Base-by-base conservation (phyloP, 2,888 invertebrate genomes). In the Trichopoda pennipes region DNA sequence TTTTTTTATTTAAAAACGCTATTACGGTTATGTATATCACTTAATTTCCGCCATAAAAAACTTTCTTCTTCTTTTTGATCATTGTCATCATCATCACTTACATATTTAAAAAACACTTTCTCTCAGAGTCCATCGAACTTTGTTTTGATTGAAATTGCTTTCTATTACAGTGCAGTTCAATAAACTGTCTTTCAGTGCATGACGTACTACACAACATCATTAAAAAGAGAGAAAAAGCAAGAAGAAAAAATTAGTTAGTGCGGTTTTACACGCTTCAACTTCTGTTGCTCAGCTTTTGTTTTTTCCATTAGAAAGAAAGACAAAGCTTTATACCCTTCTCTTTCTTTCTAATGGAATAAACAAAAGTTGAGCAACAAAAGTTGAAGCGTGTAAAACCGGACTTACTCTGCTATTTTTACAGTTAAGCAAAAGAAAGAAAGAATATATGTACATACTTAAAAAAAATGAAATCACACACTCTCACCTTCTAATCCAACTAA, bases 41-140 rank as follows among this genome's bases (percentile, higher is more conserved):
- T 60, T 49, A 6, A 58, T 58, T 78, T 72, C 72, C 78, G 72
- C 60, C 47, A 60, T 73, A 55, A 58, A 51, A 56, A 78, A 73
- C 63, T 72, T 73, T 79, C 66, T 61, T 78, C 72, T 51, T 44
- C 58, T 44, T 69, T 2, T 21, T 38, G n/a, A 38, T 64, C 49
- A 64, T 38, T 14, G 49, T 64, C 56, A 64, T 21, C 35, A 51
- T 14, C n/a, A n/a, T 28, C 38, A 49, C n/a, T 32, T 35, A 19
- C n/a, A n/a, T n/a, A n/a, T n/a, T n/a, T n/a, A n/a, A n/a, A n/a
- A 38, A 53, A 53, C 51, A 77, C 81, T 81, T 81, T 81, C 81
- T 73, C 81, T 12, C 4, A 10, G 17, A 73, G 78, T 78, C 73
- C 73, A 60, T 69, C 74, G 78, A 81, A 81, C 81, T 69, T 49